Conservation (phyloP, 1,140 invertebrate species). For the Choristoneura fumiferana region DNA sequence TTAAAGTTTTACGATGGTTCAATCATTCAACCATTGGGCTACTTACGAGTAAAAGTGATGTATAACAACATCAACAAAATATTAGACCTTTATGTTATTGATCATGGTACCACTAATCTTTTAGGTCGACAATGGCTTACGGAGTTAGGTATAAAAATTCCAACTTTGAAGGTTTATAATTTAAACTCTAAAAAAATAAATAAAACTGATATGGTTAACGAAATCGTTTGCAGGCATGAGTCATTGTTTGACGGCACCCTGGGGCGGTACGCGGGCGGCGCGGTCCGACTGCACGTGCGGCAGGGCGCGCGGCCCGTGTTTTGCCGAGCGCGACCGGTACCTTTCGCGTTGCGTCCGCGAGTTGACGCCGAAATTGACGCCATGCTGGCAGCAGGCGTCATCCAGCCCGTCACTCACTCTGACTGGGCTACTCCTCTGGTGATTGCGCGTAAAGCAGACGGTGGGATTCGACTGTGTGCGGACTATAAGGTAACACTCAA, state of each 20-base stretch:
- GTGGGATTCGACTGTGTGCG: conserved; percentile 1
- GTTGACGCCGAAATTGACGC: no score
- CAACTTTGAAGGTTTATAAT: not conserved
- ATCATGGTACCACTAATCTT: not conserved
- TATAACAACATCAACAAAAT: not conserved
- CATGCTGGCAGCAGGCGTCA: not conserved
- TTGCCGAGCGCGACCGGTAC: not conserved
- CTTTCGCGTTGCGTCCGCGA: not conserved
- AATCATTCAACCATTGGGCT: not conserved
- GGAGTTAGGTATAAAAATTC: conserved; percentile 1
- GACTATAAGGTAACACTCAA: conserved; percentile 12
- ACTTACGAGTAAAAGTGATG: not conserved
- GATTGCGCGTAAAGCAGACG: not conserved
- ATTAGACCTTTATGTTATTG: conserved; percentile 19
- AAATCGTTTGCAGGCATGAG: conserved; percentile 8
- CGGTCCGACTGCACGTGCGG: not conserved
- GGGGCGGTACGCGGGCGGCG: not conserved
- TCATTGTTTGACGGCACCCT: not conserved
- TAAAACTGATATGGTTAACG: not conserved
- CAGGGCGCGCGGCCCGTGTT: not conserved
- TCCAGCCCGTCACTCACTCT: not conserved
- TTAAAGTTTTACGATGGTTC: conserved; percentile 18
- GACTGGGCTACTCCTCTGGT: conserved; percentile 11
- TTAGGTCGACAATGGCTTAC: conserved; percentile 19
- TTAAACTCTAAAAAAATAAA: not conserved